phyloP scores from a whole-genome alignment of 2,888 invertebrate genomes.

The Unio pictorum region DNA sequence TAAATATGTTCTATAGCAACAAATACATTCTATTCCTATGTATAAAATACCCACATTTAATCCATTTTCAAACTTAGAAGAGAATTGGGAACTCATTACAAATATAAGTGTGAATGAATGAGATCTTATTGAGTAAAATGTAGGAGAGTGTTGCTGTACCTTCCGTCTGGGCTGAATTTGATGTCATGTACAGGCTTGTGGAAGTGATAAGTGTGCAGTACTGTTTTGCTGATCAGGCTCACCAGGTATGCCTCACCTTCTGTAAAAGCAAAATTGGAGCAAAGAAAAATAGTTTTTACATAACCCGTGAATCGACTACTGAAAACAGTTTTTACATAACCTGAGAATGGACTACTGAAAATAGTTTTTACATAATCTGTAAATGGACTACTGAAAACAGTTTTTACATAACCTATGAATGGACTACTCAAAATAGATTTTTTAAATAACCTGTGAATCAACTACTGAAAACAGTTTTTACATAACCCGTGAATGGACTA shows the following conservation, averaged over 20 bases:
- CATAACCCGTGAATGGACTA: not conserved
- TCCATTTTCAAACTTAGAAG: too few relatives aligned
- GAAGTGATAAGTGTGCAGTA: slow-evolving; percentile 89
- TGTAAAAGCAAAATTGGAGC: slow-evolving; percentile 43
- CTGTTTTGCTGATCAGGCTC: slow-evolving; percentile 85
- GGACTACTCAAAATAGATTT: not conserved
- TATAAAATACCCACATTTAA: too few relatives aligned
- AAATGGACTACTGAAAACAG: not conserved
- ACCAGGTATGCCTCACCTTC: slow-evolving; percentile 76
- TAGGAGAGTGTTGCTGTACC: slow-evolving; percentile 70
- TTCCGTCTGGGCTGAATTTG: slow-evolving; percentile 94
- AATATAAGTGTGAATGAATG: too few relatives aligned
- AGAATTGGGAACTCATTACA: too few relatives aligned
- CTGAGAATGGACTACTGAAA: not conserved
- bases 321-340: not conserved
- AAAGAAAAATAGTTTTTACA: not conserved
- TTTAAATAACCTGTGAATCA: not conserved
- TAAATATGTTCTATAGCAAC: too few relatives aligned
- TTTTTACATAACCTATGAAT: not conserved
- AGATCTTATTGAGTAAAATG: too few relatives aligned
- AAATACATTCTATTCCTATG: too few relatives aligned
- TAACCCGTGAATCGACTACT: not conserved
- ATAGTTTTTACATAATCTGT: not conserved
- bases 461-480: not conserved
- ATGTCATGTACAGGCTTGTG: slow-evolving; percentile 83